Evolutionary conservation across 2,888 invertebrate species (phyloP).

Genomic region (Mythimna loreyi): DNA sequence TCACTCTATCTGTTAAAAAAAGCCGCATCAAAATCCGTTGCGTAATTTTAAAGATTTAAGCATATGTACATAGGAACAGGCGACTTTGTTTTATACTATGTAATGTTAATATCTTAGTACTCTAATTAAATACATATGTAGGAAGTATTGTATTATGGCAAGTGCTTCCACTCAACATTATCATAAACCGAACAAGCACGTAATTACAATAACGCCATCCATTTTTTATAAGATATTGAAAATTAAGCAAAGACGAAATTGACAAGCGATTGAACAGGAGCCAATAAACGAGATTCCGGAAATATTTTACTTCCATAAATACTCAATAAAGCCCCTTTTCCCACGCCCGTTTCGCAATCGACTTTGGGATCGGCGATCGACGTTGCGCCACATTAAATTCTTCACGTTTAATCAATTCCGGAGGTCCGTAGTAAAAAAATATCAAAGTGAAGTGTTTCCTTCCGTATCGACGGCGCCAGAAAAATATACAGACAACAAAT

Average conservation of each 20-base stretch:
- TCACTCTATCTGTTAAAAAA: too few species aligned
- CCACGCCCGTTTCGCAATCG: conserved; percentile 79
- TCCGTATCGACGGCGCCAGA: conserved; percentile 79
- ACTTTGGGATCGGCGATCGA: conserved; percentile 75
- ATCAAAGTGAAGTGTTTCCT: conserved; percentile 82
- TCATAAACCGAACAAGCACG: conserved; percentile 9
- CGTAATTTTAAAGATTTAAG: too few species aligned
- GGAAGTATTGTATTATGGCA: conserved; percentile 3
- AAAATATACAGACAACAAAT: conserved; percentile 82
- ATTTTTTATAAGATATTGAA: conserved; percentile 67
- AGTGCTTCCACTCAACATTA: conserved; percentile 1
- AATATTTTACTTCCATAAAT: conserved; percentile 81
- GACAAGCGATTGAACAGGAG: conserved; percentile 75
- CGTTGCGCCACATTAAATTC: conserved; percentile 85
- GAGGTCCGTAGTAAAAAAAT: conserved; percentile 78
- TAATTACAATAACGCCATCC: conserved; percentile 32
- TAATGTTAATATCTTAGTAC: too few species aligned
- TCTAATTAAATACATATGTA: neutral
- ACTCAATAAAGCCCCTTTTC: conserved; percentile 80
- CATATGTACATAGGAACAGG: too few species aligned
- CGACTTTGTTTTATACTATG: too few species aligned
- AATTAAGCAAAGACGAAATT: conserved; percentile 76
- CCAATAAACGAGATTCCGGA: conserved; percentile 80
- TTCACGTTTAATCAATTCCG: conserved; percentile 87
- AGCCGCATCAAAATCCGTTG: too few species aligned